These are phyloP conservation scores for Patiria miniata DNA, from an alignment of 35 echinoderm and acorn worm species.

Conservation along the genomic window DNA sequence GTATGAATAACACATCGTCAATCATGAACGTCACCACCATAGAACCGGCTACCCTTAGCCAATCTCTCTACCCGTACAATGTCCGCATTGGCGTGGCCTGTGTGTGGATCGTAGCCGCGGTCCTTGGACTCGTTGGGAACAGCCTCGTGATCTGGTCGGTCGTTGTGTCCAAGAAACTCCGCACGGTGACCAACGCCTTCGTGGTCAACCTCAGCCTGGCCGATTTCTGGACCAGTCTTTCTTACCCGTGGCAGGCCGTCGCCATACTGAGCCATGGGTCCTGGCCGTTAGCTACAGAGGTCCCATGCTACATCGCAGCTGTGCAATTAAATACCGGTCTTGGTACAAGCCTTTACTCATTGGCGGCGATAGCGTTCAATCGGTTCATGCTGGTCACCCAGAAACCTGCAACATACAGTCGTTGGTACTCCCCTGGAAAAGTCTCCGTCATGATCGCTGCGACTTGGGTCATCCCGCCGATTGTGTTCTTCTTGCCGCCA, in stretches of 20 bases:
- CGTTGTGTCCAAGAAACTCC: slow-evolving; percentile 65
- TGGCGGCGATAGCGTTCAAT: slow-evolving; percentile 70
- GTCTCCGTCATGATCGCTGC: slow-evolving; percentile 38
- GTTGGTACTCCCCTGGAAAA: slow-evolving; percentile 28
- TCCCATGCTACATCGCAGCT: slow-evolving; percentile 49
- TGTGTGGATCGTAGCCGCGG: slow-evolving; percentile 2
- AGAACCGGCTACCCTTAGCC: neutral
- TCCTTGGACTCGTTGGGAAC: slow-evolving; percentile 79
- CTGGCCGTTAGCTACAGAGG: slow-evolving; percentile 42
- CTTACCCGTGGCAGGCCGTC: slow-evolving; percentile 48
- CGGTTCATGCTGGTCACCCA: slow-evolving; percentile 59
- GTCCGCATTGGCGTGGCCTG: neutral
- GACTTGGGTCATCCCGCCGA: slow-evolving; percentile 60
- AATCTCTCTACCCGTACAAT: neutral
- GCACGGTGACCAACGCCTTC: slow-evolving; percentile 82
- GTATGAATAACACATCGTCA: too few relatives aligned
- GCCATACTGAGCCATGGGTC: slow-evolving; percentile 26
- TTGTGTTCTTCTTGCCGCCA: slow-evolving; percentile 5
- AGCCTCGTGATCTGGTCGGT: slow-evolving; percentile 77
- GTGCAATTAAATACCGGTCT: slow-evolving; percentile 55
- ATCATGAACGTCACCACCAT: neutral
- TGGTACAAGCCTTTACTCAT: slow-evolving; percentile 57
- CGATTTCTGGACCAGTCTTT: slow-evolving; percentile 70
- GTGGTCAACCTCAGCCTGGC: slow-evolving; percentile 90
- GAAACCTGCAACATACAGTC: slow-evolving; percentile 20